Evolutionary conservation across 2,888 invertebrate species (phyloP).

Genomic region (Leptarthrus brevirostris): DNA sequence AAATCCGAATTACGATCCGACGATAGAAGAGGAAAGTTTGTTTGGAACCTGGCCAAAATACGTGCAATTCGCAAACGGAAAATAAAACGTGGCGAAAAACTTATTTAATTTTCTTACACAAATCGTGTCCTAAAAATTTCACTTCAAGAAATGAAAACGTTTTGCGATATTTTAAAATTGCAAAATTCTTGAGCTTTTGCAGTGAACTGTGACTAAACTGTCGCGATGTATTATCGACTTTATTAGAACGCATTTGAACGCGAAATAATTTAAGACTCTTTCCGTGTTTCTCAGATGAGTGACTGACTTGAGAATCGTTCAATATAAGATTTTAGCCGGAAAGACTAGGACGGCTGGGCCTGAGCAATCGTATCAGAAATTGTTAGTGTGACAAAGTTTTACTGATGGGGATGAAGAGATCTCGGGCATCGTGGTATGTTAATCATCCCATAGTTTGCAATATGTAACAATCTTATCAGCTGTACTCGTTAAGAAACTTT

Average conservation of each 20-base stretch:
- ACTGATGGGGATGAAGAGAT: slow-evolving; percentile 8
- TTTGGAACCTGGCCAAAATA: slow-evolving; percentile 23
- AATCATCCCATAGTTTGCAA: neutral
- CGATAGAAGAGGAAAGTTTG: slow-evolving; percentile 19
- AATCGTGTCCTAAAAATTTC: too few relatives aligned
- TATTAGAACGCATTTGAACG: neutral
- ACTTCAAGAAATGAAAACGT: too few relatives aligned
- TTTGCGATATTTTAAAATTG: too few relatives aligned
- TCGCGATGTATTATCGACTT: too few relatives aligned
- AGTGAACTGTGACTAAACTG: too few relatives aligned
- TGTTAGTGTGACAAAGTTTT: too few relatives aligned
- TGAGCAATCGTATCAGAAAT: too few relatives aligned
- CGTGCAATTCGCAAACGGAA: neutral
- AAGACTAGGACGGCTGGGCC: neutral
- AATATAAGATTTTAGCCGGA: neutral
- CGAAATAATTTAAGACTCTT: slow-evolving; percentile 10
- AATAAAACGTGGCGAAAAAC: neutral
- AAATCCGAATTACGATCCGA: slow-evolving; percentile 31
- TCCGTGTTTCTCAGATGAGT: neutral
- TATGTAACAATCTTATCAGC: slow-evolving; percentile 15
- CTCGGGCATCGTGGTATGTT: neutral
- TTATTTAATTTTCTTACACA: neutral
- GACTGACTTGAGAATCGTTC: slow-evolving; percentile 1
- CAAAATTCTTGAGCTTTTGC: too few relatives aligned
- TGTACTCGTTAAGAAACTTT: slow-evolving; percentile 1